phyloP scores from a whole-genome alignment of 2,888 invertebrate genomes.

The Ditula angustiorana region DNA sequence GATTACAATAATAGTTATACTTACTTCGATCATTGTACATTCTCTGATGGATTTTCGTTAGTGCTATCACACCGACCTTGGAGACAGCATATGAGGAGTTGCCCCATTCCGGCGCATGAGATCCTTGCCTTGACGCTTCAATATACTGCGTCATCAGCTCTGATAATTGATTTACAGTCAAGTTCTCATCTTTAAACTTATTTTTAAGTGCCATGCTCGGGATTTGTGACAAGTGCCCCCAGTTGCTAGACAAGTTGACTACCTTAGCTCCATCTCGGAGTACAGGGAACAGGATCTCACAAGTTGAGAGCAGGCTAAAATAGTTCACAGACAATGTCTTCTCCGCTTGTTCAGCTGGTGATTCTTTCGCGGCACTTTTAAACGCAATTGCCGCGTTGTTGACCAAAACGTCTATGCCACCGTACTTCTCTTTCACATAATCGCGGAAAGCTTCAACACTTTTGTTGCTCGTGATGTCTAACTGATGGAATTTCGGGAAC shows the following conservation, averaged over 20 bases:
- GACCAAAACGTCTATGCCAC: conserved; percentile 89
- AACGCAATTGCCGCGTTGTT: conserved; percentile 92
- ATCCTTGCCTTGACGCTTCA: conserved; percentile 77
- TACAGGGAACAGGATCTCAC: conserved; percentile 90
- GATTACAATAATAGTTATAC: too few relatives aligned
- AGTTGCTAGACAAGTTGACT: conserved; percentile 89
- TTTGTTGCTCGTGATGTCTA: conserved; percentile 87
- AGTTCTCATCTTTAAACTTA: conserved; percentile 77
- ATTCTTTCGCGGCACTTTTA: conserved; percentile 85
- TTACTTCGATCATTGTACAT: conserved; percentile 64
- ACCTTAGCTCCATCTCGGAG: conserved; percentile 89
- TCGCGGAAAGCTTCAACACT: conserved; percentile 86
- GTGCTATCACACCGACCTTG: conserved; percentile 90
- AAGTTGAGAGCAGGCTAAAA: conserved; percentile 87
- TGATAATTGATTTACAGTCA: conserved; percentile 86
- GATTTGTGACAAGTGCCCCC: conserved; percentile 86
- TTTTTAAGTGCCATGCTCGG: conserved; percentile 81
- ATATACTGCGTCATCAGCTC: conserved; percentile 88
- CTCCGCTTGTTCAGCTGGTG: conserved; percentile 89
- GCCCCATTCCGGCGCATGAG: conserved; percentile 81
- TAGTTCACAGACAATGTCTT: conserved; percentile 90
- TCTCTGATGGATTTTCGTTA: conserved; percentile 88
- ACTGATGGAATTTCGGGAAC: conserved; percentile 86
- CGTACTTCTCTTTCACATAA: conserved; percentile 86
- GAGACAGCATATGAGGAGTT: conserved; percentile 88